A percentile compares a stretch with the other conserved stretches of the same genome.
These are phyloP conservation scores for Drosophila setosimentum DNA, from an alignment of 2,888 invertebrate genomes.

Conservation along the genomic window DNA sequence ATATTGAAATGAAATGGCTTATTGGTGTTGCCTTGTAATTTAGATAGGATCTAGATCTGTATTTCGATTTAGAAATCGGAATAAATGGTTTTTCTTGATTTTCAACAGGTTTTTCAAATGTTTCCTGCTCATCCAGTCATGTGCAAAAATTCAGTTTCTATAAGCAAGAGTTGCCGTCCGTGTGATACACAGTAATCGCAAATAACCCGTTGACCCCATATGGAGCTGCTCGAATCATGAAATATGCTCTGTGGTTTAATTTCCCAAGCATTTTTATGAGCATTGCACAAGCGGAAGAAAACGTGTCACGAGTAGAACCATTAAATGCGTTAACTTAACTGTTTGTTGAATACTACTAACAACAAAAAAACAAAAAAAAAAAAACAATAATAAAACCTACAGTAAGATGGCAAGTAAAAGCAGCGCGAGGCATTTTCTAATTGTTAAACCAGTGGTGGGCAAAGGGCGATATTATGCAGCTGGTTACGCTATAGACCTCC, in stretches of 20 bases:
- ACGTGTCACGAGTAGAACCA: conserved; percentile 52
- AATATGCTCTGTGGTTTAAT: conserved; percentile 44
- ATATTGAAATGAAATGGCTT: background rate
- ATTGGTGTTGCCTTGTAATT: background rate
- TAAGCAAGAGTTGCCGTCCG: background rate
- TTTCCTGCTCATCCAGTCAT: background rate
- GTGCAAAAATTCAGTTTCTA: background rate
- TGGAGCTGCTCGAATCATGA: conserved; percentile 13
- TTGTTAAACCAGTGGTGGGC: conserved; percentile 24
- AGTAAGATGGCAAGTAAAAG: conserved; percentile 36
- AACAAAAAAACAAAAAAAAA: conserved; percentile 1
- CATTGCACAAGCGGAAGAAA: conserved; percentile 58
- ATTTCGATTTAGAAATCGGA: background rate
- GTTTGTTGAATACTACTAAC: conserved; percentile 28
- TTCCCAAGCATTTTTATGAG: conserved; percentile 56
- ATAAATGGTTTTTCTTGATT: background rate
- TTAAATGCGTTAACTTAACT: conserved; percentile 78
- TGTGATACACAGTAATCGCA: background rate
- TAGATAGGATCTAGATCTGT: background rate
- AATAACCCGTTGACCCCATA: conserved; percentile 2
- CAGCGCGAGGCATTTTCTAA: conserved; percentile 35
- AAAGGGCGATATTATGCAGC: conserved; percentile 13
- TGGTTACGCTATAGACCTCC: conserved; percentile 10
- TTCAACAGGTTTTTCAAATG: background rate
- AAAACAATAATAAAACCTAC: conserved; percentile 23